phyloP scores from a whole-genome alignment of 2,888 invertebrate species.

The Parnassius apollo region DNA sequence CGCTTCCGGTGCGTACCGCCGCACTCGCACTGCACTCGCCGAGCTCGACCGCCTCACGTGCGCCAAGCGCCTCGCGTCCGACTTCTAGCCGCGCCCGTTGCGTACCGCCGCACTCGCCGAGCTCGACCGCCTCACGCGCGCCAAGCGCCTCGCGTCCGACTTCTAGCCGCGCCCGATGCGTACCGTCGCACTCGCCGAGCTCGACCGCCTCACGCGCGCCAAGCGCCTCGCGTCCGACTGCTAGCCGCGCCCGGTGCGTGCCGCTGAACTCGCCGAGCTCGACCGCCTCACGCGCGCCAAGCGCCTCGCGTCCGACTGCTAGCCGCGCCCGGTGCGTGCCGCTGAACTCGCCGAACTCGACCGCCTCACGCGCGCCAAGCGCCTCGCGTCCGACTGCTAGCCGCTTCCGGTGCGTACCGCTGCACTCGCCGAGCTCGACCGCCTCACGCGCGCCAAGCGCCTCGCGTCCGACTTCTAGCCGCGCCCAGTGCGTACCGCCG shows the following conservation, averaged over 20 bases:
- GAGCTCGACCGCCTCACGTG: background rate
- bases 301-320: background rate
- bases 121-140: constrained; percentile 87
- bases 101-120: constrained; percentile 80
- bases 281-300: background rate
- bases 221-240: constrained; percentile 80
- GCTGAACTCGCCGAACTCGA: background rate
- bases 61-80: background rate
- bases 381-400: constrained; percentile 1
- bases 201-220: constrained; percentile 77
- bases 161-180: constrained; percentile 44
- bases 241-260: constrained; percentile 38
- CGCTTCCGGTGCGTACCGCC: background rate
- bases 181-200: background rate
- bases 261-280: background rate
- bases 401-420: background rate
- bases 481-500: constrained; percentile 1
- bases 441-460: constrained; percentile 3
- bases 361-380: background rate
- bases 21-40: background rate
- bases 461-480: constrained; percentile 2
- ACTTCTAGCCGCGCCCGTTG: background rate
- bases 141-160: constrained; percentile 83
- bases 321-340: constrained; percentile 1
- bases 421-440: background rate